Conservation (phyloP, 2,888 invertebrate genomes). For the Conops quadrifasciatus region DNA sequence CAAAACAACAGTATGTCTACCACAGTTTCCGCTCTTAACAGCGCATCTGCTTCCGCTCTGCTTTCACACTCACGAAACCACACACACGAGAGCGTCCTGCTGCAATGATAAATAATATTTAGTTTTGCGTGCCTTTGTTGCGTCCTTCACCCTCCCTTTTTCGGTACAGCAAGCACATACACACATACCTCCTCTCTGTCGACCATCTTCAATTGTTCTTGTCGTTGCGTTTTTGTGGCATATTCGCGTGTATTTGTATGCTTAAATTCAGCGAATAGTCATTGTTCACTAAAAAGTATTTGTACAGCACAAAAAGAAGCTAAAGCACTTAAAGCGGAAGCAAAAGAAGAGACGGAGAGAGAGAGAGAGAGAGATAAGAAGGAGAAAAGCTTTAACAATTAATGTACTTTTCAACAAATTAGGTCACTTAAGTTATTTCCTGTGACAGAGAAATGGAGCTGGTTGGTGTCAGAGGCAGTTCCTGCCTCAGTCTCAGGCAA, state of each 20-base stretch:
- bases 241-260: not conserved
- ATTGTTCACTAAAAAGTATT: not conserved
- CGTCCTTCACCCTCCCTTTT: not conserved
- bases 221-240: no score
- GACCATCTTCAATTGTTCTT: no score
- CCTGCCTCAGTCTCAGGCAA: not conserved
- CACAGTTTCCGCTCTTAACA: conserved; percentile 8
- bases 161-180: no score
- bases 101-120: conserved; percentile 10
- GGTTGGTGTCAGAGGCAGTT: not conserved
- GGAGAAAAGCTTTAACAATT: not conserved
- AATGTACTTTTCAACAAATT: not conserved
- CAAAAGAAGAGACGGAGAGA: not conserved
- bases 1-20: not conserved
- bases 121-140: not conserved
- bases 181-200: no score
- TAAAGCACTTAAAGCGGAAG: not conserved
- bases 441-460: not conserved
- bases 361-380: not conserved
- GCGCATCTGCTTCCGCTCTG: conserved; percentile 10
- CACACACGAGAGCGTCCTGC: conserved; percentile 6
- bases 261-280: not conserved
- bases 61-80: conserved; percentile 20
- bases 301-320: not conserved
- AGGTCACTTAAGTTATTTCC: not conserved